Evolutionary conservation across 2,888 invertebrate genomes (phyloP), one percentile per base, ranked within the genome.

Genomic region (Polymixis flavicincta): DNA sequence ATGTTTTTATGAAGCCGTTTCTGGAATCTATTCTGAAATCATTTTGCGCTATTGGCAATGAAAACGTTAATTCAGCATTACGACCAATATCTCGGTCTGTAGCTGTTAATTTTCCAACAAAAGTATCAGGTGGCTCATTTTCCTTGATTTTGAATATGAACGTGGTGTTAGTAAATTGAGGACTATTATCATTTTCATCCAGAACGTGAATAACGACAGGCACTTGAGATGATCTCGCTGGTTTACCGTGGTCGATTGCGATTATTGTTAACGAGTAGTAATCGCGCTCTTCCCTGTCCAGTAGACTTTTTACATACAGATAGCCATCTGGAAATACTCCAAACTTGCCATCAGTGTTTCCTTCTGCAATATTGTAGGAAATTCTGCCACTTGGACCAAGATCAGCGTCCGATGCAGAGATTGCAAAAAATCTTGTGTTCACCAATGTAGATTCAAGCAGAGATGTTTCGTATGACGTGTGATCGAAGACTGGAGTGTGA

Each of bases 161-260:
- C 25, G 98, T 98, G 50, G 97, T 97, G 89, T 99, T 99, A 5
- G 98, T 98, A 94, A 99, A 99, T 92, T 98, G 97, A 0, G 99
- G 99, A 50, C 98, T 97, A 93, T 99, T 99, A 94, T 99, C 99
- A 94, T 99, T 99, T 95, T 99, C 99, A 95, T 99, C 99, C 80
- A 99, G 97, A 37, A 99, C 98, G 91, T 99, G 99, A 81, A 99
- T 98, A 28, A 99, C 98, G 3, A 99, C 98, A 13, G 99, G 98
- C 5, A 99, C 99, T 67, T 98, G 97, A 0, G 99, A 99, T 70
- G 97, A 98, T 90, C 98, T 97, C 60, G 97, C 97, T 55, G 98
- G 99, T 83, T 93, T 95, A 0, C 98, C 99, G 71, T 98, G 97
- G 94, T 99, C 99, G 71, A 97, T 97, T 3, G 98, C 99, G 48